Evolutionary conservation across 2,113 vertebrate species (phyloP).

Genomic region (Acinonyx jubatus): DNA sequence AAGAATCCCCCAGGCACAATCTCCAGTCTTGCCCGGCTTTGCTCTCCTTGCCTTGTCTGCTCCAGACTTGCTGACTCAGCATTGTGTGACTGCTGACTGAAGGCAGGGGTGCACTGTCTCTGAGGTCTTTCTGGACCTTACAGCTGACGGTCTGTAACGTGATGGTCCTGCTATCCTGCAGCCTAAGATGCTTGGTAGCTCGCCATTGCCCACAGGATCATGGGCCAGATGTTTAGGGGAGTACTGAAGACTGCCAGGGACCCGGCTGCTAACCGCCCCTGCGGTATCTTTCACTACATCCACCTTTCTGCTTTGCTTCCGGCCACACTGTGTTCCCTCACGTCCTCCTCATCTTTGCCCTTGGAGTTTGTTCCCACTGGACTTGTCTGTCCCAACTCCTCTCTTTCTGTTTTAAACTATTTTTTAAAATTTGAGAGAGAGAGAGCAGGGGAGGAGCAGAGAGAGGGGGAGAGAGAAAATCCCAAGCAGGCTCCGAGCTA

Average conservation of each 20-base stretch:
- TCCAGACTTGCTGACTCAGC: background rate
- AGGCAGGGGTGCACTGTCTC: background rate
- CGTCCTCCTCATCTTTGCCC: fast-evolving
- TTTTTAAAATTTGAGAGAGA: too few species aligned
- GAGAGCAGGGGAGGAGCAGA: too few species aligned
- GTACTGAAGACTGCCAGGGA: background rate
- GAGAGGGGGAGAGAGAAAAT: too few species aligned
- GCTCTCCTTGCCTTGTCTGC: background rate
- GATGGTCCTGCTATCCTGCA: background rate
- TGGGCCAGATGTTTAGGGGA: background rate
- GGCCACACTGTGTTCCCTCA: background rate
- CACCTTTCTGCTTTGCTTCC: background rate
- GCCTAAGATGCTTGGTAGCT: background rate
- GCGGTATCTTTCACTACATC: fast-evolving
- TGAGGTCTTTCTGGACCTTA: background rate
- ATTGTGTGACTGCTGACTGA: background rate
- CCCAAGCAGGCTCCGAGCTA: too few species aligned
- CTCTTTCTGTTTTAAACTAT: too few species aligned
- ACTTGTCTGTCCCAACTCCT: background rate
- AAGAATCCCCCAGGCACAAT: fast-evolving
- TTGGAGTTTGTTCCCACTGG: too few species aligned
- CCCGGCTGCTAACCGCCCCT: background rate
- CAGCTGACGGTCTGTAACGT: fast-evolving
- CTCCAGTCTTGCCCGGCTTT: background rate
- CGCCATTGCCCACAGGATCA: background rate